Base-by-base conservation (phyloP, 2,797 vertebrate genomes). In the Neostethus bicornis region DNA sequence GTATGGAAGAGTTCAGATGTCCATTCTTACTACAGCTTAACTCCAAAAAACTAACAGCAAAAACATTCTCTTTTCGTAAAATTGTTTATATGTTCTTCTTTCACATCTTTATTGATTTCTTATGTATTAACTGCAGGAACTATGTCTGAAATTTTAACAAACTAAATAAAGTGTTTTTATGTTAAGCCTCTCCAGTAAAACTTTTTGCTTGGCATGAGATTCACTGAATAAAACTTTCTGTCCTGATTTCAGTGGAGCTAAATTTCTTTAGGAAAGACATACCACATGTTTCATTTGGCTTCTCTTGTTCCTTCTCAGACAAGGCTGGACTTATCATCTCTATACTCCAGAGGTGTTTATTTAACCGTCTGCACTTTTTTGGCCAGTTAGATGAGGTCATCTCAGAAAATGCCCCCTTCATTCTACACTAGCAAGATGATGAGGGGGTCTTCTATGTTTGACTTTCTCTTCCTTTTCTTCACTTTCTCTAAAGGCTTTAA, bases 381-480 rank as follows among this genome's bases (percentile, higher is more conserved):
- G 77, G 52, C 44, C 54, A 43, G 67, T 86, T 75, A 51, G 71
- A 83, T 88, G 84, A 87, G 55, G 35, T 83, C 77, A 70, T 51
- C 52, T 13, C 2, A 21, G 61, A 66, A 75, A 84, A 21, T 43
- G 2, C 43, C 17, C 51, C 17, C 16, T 13, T 19, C 41, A 25
- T 37, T 31, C 11, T 23, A 17, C 17, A 16, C 32, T 51, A 39
- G 13, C 23, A 11, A 17, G 35, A 51, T 50, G 29, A 66, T 19
- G 17, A 66, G 51, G 60, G 66, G 58, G 52, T 70, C 45, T 63
- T 34, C 62, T 42, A 16, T 66, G 74, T 63, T 77, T 78, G 59
- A 58, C 73, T 45, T 63, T 49, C 54, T 44, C 49, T 46, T 51
- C 52, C 46, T 46, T 67, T 28, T 43, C 37, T 64, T 81, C 80